These are phyloP conservation scores for Sarcophaga carnaria DNA, from an alignment of 2,888 invertebrate genomes.

Conservation along the genomic window DNA sequence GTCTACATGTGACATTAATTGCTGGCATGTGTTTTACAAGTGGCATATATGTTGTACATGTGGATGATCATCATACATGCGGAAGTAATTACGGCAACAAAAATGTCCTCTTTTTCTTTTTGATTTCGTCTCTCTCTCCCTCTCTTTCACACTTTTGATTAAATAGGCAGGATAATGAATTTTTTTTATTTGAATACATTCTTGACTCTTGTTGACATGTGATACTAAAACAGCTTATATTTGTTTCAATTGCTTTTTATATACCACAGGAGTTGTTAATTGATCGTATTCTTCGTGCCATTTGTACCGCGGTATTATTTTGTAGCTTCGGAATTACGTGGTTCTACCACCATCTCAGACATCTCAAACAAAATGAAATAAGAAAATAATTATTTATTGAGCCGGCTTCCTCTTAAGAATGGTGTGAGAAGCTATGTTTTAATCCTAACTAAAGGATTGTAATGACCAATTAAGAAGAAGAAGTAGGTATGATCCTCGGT, in stretches of 20 bases:
- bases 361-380: no score
- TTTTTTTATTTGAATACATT: conserved; percentile 35
- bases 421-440: no score
- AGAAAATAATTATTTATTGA: no score
- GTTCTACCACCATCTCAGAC: no score
- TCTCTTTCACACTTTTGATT: conserved; percentile 1
- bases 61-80: conserved; percentile 17
- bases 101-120: not conserved
- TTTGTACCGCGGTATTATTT: no score
- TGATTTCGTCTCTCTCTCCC: not conserved
- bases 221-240: conserved; percentile 3
- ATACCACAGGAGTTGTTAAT: conserved; percentile 1
- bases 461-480: no score
- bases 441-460: no score
- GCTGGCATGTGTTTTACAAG: not conserved
- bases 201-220: conserved; percentile 56
- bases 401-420: no score
- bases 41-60: not conserved
- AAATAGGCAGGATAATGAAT: conserved; percentile 45
- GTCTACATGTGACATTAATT: not conserved
- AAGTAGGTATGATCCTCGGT: no score
- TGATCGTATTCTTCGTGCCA: not conserved
- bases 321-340: no score
- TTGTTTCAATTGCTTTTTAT: not conserved
- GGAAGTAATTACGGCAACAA: conserved; percentile 47